Percentiles rank a stretch among this genome's conserved stretches.
phyloP scores from a whole-genome alignment of 92 coral and sea anemone species.

The Scolanthus callimorphus region DNA sequence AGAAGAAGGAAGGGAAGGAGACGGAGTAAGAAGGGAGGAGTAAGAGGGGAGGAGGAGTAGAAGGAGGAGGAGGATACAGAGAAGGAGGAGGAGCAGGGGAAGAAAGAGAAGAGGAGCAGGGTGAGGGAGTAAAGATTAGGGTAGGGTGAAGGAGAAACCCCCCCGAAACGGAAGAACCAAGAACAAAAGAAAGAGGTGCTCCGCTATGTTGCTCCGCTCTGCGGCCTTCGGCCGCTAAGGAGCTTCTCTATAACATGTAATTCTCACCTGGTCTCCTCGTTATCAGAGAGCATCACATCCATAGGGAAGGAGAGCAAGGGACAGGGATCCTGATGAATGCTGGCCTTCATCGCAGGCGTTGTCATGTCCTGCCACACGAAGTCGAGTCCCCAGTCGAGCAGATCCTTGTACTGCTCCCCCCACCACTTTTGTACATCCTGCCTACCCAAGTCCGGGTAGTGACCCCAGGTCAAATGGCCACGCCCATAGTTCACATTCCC shows the following conservation, averaged over 20 bases:
- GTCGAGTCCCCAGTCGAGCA: slow-evolving; percentile 74
- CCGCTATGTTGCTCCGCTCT: too few species aligned
- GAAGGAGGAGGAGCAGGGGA: too few species aligned
- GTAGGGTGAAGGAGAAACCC: too few species aligned
- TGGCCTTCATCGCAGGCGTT: slow-evolving; percentile 81
- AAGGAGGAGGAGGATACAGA: too few species aligned
- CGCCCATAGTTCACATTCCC: slow-evolving; percentile 85
- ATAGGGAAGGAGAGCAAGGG: slow-evolving; percentile 66
- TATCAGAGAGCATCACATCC: slow-evolving; percentile 68
- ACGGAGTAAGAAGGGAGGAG: too few species aligned
- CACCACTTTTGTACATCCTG: slow-evolving; percentile 73
- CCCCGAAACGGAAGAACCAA: too few species aligned
- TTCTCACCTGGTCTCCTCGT: slow-evolving; percentile 57
- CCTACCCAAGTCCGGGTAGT: slow-evolving; percentile 72
- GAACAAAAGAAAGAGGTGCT: too few species aligned
- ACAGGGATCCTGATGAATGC: slow-evolving; percentile 64
- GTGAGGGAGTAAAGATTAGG: too few species aligned
- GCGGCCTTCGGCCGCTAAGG: too few species aligned
- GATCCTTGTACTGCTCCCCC: slow-evolving; percentile 77
- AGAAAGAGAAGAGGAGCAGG: too few species aligned
- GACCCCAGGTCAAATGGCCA: slow-evolving; percentile 76
- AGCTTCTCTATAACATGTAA: neutral
- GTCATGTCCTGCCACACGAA: slow-evolving; percentile 88
- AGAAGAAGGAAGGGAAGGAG: too few species aligned
- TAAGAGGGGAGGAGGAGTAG: too few species aligned